Percentiles rank a stretch among this genome's conserved stretches.
Conservation (phyloP, 2,888 invertebrate genomes). For the Ommatoiulus sabulosus region DNA sequence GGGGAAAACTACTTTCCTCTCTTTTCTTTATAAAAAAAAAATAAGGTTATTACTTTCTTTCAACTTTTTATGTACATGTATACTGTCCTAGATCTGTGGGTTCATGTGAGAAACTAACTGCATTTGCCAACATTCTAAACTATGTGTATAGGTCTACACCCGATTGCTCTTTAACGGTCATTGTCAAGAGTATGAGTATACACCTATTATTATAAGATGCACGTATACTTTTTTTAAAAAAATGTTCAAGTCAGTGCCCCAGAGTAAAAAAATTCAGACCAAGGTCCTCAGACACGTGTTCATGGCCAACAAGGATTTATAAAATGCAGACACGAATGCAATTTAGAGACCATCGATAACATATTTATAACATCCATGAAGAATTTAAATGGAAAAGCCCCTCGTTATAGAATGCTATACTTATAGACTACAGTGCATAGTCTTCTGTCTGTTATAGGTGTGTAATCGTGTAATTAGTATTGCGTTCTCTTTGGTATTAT, state of each 20-base stretch:
- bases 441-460: no score
- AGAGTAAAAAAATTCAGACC: slow-evolving; percentile 23
- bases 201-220: background rate
- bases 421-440: no score
- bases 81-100: slow-evolving; percentile 12
- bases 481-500: no score
- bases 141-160: background rate
- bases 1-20: slow-evolving; percentile 5
- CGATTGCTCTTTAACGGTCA: background rate
- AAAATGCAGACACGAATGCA: background rate
- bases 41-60: slow-evolving; percentile 15
- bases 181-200: background rate
- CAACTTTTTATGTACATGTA: slow-evolving; percentile 32
- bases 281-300: background rate
- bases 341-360: background rate
- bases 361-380: background rate
- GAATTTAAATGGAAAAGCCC: slow-evolving; percentile 2
- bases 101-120: background rate
- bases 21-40: background rate
- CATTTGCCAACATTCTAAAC: background rate
- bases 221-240: background rate
- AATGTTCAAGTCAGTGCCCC: background rate
- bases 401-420: no score
- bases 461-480: no score
- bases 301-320: background rate